phyloP scores from a whole-genome alignment of 2,888 invertebrate species.

The Saturnia pavonia region DNA sequence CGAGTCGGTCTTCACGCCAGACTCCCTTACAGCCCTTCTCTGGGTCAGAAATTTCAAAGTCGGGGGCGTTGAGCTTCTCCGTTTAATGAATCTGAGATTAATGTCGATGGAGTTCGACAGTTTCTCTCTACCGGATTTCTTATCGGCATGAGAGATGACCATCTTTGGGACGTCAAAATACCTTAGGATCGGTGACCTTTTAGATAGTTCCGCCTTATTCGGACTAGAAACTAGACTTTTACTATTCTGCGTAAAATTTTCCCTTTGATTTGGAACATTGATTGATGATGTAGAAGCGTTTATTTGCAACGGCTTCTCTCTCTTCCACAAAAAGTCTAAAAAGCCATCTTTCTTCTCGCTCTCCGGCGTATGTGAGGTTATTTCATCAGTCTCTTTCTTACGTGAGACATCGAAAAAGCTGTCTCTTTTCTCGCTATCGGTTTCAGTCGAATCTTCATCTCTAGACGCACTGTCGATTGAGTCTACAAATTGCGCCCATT shows the following conservation, averaged over 20 bases:
- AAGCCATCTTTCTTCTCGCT: conserved; percentile 10
- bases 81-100: conserved; percentile 51
- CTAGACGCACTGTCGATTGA: conserved; percentile 51
- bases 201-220: conserved; percentile 43
- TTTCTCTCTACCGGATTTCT: conserved; percentile 38
- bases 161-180: conserved; percentile 60
- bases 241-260: conserved; percentile 32
- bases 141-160: conserved; percentile 24
- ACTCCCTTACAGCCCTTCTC: conserved; percentile 53
- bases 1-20: conserved; percentile 63
- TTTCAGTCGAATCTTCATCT: conserved; percentile 52
- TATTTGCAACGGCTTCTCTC: not conserved
- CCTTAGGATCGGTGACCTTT: conserved; percentile 49
- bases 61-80: conserved; percentile 64
- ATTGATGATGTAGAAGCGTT: not conserved
- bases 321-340: conserved; percentile 1
- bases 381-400: conserved; percentile 44
- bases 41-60: conserved; percentile 40
- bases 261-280: not conserved
- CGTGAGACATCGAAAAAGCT: conserved; percentile 52
- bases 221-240: conserved; percentile 64
- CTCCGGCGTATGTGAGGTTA: conserved; percentile 26
- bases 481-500: conserved; percentile 61
- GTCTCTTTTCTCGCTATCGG: conserved; percentile 44
- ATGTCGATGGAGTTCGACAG: conserved; percentile 50